A percentile compares a stretch with the other conserved stretches of the same genome.
Evolutionary conservation across 2,888 invertebrate species (phyloP).

Genomic region (Trissolcus japonicus): DNA sequence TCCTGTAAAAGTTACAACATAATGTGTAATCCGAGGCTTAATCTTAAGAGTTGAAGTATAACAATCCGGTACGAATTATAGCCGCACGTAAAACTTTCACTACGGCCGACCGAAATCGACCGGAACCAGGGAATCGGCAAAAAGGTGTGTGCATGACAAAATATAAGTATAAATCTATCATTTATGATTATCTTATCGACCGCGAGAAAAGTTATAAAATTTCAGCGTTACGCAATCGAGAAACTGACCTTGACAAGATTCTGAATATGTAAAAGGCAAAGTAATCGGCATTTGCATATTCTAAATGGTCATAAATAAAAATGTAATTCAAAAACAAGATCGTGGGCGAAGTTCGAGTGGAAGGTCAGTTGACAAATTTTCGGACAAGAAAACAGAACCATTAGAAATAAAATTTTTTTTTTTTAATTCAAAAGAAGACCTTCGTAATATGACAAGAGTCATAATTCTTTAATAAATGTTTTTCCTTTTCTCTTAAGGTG

Average conservation of each 20-base stretch:
- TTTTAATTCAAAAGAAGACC: too few species aligned
- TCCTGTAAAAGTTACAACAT: too few species aligned
- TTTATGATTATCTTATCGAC: slow-evolving; percentile 2
- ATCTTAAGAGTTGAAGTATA: background rate
- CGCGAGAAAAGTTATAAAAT: slow-evolving; percentile 3
- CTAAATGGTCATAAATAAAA: background rate
- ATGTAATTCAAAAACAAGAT: background rate
- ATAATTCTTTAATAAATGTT: too few species aligned
- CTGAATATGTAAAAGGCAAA: slow-evolving; percentile 19
- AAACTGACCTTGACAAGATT: slow-evolving; percentile 22
- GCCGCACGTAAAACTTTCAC: background rate
- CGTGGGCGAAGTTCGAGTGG: background rate
- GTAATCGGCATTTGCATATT: background rate
- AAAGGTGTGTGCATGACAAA: slow-evolving; percentile 3
- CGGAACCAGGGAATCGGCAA: slow-evolving; percentile 4
- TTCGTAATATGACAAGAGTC: too few species aligned
- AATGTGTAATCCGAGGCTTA: too few species aligned
- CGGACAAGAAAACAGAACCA: too few species aligned
- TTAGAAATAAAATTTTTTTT: too few species aligned
- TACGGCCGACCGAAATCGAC: background rate
- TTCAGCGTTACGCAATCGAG: background rate
- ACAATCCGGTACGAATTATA: background rate
- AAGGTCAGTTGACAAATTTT: too few species aligned
- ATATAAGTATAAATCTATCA: slow-evolving; percentile 12
- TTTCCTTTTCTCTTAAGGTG: too few species aligned